These are phyloP conservation scores for Acanthoscelides obtectus DNA, from an alignment of 2,888 invertebrate genomes.

Conservation along the genomic window DNA sequence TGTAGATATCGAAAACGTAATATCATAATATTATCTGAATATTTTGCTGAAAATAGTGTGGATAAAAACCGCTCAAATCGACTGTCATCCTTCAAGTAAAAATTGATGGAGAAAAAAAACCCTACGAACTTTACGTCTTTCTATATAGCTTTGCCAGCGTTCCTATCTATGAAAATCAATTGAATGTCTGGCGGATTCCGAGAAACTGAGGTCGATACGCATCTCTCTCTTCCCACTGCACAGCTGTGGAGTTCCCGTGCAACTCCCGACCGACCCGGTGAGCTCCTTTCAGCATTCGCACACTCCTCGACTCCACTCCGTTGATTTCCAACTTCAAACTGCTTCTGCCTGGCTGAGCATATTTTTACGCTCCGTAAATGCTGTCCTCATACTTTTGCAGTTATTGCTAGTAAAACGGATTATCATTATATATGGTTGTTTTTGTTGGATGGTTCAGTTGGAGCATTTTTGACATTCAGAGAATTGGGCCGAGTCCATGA, in stretches of 20 bases:
- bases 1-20: too few relatives aligned
- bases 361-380: not conserved
- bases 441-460: not conserved
- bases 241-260: not conserved
- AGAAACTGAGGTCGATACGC: not conserved
- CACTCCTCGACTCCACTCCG: not conserved
- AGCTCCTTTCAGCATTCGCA: not conserved
- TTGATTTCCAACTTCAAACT: not conserved
- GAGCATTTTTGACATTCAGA: not conserved
- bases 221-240: not conserved
- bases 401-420: not conserved
- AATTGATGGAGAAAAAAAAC: too few relatives aligned
- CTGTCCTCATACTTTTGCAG: not conserved
- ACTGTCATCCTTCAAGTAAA: too few relatives aligned
- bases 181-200: not conserved
- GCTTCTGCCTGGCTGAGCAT: not conserved
- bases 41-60: too few relatives aligned
- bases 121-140: not conserved
- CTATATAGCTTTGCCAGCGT: not conserved
- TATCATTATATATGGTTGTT: not conserved
- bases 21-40: too few relatives aligned
- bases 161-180: not conserved
- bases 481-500: too few relatives aligned
- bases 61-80: too few relatives aligned
- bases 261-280: too few relatives aligned